Conservation (phyloP, 2,888 invertebrate species). For the Tortrix viridana region DNA sequence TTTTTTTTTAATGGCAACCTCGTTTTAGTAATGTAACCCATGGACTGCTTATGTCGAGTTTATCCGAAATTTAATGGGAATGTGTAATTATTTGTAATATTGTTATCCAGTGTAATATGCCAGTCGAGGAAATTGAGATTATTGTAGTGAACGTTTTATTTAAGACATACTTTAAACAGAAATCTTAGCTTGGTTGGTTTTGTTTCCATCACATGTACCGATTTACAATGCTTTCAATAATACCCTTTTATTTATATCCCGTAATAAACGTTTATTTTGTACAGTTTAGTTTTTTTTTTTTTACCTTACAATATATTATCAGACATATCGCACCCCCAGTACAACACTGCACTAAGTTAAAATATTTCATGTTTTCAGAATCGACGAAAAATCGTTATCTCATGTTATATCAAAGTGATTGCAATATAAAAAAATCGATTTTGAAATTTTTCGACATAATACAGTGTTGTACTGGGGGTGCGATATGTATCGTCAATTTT, state of each 20-base stretch:
- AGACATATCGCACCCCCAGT: too few species aligned
- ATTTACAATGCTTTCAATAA: constrained; percentile 62
- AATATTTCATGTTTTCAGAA: too few species aligned
- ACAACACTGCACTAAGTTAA: too few species aligned
- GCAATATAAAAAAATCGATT: too few species aligned
- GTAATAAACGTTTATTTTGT: constrained; percentile 77
- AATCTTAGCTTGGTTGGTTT: constrained; percentile 34
- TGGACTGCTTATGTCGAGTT: constrained; percentile 38
- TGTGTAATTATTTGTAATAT: constrained; percentile 31
- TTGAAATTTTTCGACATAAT: too few species aligned
- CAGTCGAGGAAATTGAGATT: constrained; percentile 28
- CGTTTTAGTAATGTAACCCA: constrained; percentile 41
- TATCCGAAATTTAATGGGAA: constrained; percentile 19
- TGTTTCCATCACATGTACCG: constrained; percentile 41
- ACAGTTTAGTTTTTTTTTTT: constrained; percentile 57
- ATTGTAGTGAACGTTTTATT: constrained; percentile 13
- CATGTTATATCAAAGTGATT: too few species aligned
- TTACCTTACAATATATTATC: background rate
- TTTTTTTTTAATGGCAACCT: constrained; percentile 60
- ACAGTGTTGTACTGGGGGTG: too few species aligned
- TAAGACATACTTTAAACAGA: constrained; percentile 15
- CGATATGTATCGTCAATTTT: too few species aligned
- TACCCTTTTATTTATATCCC: constrained; percentile 64
- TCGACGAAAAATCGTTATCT: too few species aligned
- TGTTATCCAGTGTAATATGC: constrained; percentile 39